These are phyloP conservation scores for Melanotaenia parkinsoni DNA, from an alignment of 2,797 vertebrate species.

Conservation along the genomic window DNA sequence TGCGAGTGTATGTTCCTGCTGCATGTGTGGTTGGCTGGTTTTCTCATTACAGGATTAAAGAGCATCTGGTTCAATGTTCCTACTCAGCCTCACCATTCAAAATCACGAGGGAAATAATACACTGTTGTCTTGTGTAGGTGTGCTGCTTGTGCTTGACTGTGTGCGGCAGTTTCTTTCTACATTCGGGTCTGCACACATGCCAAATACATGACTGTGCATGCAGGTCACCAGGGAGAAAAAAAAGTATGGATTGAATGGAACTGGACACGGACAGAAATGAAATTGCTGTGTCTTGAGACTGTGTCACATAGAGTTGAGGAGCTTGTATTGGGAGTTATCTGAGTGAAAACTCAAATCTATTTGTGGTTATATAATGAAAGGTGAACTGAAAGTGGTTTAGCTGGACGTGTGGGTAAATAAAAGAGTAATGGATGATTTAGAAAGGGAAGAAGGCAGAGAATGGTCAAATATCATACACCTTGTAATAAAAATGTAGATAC, in stretches of 20 bases:
- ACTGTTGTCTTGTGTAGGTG: slow-evolving; percentile 58
- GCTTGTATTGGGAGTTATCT: slow-evolving; percentile 54
- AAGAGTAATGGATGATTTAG: slow-evolving; percentile 17
- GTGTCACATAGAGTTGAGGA: slow-evolving; percentile 63
- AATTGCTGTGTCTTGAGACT: slow-evolving; percentile 64
- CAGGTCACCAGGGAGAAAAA: slow-evolving; percentile 50
- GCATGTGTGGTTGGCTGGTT: slow-evolving; percentile 74
- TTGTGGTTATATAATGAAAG: slow-evolving; percentile 75
- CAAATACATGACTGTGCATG: slow-evolving; percentile 40
- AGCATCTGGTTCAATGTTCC: slow-evolving; percentile 82
- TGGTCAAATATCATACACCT: too few relatives aligned
- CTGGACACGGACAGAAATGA: slow-evolving; percentile 63
- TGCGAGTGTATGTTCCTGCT: slow-evolving; percentile 28
- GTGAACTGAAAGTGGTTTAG: slow-evolving; percentile 61
- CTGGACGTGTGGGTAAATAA: slow-evolving; percentile 52
- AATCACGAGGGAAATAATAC: slow-evolving; percentile 73
- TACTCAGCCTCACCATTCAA: slow-evolving; percentile 74
- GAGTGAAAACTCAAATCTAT: slow-evolving; percentile 70
- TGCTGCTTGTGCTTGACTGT: slow-evolving; percentile 19
- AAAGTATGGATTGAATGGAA: slow-evolving; percentile 64
- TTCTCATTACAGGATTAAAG: slow-evolving; percentile 82
- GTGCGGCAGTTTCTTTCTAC: slow-evolving; percentile 26
- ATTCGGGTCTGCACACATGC: slow-evolving; percentile 18
- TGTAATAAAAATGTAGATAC: background rate
- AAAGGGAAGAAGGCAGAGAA: slow-evolving; percentile 3